Base-by-base conservation (phyloP, 2,888 invertebrate genomes). In the Agapetus fuscipes region DNA sequence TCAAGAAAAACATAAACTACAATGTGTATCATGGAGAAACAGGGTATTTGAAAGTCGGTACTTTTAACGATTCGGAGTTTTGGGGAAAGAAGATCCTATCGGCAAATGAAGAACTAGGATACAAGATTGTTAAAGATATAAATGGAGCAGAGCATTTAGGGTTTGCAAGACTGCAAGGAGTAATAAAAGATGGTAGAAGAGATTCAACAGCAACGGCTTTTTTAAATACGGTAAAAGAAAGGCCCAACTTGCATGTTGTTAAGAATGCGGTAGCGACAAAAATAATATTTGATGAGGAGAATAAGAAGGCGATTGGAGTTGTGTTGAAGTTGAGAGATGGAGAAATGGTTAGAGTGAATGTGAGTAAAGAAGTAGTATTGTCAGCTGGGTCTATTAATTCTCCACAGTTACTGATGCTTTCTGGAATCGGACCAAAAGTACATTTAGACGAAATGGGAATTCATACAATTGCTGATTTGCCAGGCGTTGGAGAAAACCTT, bases 151-250 rank as follows among this genome's bases (percentile, higher is more conserved):
- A 61, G n/a, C 90, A 90, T 60, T 78, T 80, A 0, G 90, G 88
- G 0, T 86, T 88, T 50, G 78, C 79, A 1, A 68, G 76, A 17
- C 77, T 87, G 0, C 86, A 84, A 48, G 89, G 80, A 0, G 87
- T 88, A 0, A 53, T 88, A 2, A 65, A 82, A 3, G 70, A 88
- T 40, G 90, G 90, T 0, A 63, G 87, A 1, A 69, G 90, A 2
- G 89, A 88, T 54, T 88, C 87, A 52, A 77, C 86, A 1, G 83
- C 87, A 9, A 90, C 87, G 62, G 89, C 80, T 0, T 91, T 81
- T 54, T 58, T 90, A 4, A 65, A 86, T 28, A 75, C 84, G 0
- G 72, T 71, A 1, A 64, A 69, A 38, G 67, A 76, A 41, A 71
- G 89, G 20, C 58, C 67, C 3, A 90, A 90, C 56, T 68, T 90